Evolutionary conservation across 2,113 vertebrate species (phyloP), one percentile per base, ranked within the genome.

Genomic region (Sylvietta virens): DNA sequence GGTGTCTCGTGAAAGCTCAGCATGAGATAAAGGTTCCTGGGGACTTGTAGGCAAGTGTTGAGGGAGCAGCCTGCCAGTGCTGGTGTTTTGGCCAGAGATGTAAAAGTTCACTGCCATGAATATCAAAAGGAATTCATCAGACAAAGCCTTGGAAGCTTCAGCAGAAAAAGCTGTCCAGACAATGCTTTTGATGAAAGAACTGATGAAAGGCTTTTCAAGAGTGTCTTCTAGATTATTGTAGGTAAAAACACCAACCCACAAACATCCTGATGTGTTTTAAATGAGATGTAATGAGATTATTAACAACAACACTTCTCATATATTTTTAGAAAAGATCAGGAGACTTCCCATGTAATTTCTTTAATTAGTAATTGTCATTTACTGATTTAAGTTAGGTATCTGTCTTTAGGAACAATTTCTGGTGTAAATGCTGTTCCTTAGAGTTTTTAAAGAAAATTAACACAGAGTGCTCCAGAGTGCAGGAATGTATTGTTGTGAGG

Each of bases 1-100:
- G 58, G 86, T 91, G 74, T 94, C 96, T 92, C 3, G 65, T 92
- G 91, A 82, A 94, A 94, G 88, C 92, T 92, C 96, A 89, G 91
- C 88, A 42, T 61, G 95, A 92, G 27, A 91, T 85, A 93, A 91
- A 95, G 89, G 54, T 58, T 96, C 83, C 86, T 82, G 70, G 84
- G 88, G 92, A 80, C 78, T 95, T 89, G 21, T 66, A 84, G 92
- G 88, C 42, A 77, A 81, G 60, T 54, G 44, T 48, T 81, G 84
- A 87, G 62, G 84, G 70, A 96, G 57, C 60, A 61, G 76, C 26
- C 85, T 92, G 44, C 40, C 40, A 33, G 44, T 90, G 72, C 90
- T 94, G 60, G 35, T 78, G 69, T 67, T 64, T 86, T 84, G 94
- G 77, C 65, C 80, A 69, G 58, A 88, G 69, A 84, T 72, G 86